Evolutionary conservation across 2,888 invertebrate genomes (phyloP), one percentile per base, ranked within the genome.

Genomic region (Physocephala rufipes): DNA sequence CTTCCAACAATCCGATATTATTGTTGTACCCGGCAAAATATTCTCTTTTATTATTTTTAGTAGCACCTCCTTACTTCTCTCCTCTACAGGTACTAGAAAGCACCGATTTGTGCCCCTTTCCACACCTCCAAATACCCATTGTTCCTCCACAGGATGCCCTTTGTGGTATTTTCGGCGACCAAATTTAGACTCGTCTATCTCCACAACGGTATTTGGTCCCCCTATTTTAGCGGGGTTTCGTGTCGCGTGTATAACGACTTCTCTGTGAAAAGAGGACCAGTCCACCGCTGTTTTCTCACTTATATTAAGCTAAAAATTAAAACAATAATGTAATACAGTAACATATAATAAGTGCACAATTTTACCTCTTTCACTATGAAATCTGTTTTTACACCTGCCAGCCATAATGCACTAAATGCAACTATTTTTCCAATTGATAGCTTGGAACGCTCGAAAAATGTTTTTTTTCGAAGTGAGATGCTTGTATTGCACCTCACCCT

Each of bases 41-140:
- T n/a, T n/a, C 15, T 36, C 21, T 36, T 36, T 61, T 5, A 61
- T 61, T 7, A 1, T 28, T 1, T 1, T 13, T 5, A 61, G 30
- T 2, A 61, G 30, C 1, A n/a, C 2, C n/a, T n/a, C n/a, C n/a
- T 24, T 61, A 15, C 9, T 12, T 19, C 61, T 3, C 5, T 12
- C 12, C n/a, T 61, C 28, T 3, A 71, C 67, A 2, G 67, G 62
- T 4, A 67, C 67, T n/a, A 67, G 24, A 28, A 69, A 71, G 53
- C 70, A 71, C 19, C 19, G 47, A 21, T 62, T 62, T 19, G 43
- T 65, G 9, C 7, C 15, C 19, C 71, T 30, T 26, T 66, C 71
- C 1, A 71, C 61, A 1, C 62, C 71, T 1, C 67, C 71, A 24
- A 71, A 71, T n/a, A 71, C 53, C 63, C 71, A 71, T 26, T 67